Base-by-base conservation (phyloP, 2,888 invertebrate species). In the Criorhina ranunculi region DNA sequence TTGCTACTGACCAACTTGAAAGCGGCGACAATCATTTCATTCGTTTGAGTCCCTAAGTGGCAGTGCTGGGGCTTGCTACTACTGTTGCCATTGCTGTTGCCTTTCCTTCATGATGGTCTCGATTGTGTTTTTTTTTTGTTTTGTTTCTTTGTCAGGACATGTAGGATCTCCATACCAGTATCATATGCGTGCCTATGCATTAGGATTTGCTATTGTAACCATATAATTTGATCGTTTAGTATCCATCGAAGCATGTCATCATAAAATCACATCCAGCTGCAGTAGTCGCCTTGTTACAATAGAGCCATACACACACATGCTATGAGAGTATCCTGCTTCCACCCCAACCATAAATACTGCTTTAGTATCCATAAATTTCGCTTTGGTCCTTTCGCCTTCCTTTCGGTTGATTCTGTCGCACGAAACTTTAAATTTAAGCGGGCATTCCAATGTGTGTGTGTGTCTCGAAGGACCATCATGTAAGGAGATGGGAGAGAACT, bases 181-280 rank as follows among this genome's bases (percentile, higher is more conserved):
- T 35, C 60, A 67, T 35, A 11, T 53, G 42, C 17, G 8, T 24
- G 70, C 62, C 72, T 79, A 79, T 64, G 42, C 66, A 53, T 59
- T 51, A 60, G 72, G 66, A 72, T 77, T 82, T 82, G 70, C 60
- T 62, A 72, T 77, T 66, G 64, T 66, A 77, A 82, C 70, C 72
- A 77, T 82, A 77, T 76, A 82, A 82, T 82, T 82, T 82, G 76
- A 82, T 76, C 81, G 81, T 82, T 82, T 69, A 82, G 76, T 76
- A 77, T 77, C 82, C 64, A 82, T 77, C 66, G 77, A 72, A 77
- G 72, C 82, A 82, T 82, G 77, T 72, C 82, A 77, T 77, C 77
- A 82, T 82, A 82, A 82, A 77, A 82, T 82, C 77, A 82, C 82
- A 82, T 72, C 31, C 82, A 82, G 82, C 40, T 72, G 82, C 82